These are phyloP conservation scores for Mythimna impura DNA, from an alignment of 2,888 invertebrate genomes.

Conservation along the genomic window DNA sequence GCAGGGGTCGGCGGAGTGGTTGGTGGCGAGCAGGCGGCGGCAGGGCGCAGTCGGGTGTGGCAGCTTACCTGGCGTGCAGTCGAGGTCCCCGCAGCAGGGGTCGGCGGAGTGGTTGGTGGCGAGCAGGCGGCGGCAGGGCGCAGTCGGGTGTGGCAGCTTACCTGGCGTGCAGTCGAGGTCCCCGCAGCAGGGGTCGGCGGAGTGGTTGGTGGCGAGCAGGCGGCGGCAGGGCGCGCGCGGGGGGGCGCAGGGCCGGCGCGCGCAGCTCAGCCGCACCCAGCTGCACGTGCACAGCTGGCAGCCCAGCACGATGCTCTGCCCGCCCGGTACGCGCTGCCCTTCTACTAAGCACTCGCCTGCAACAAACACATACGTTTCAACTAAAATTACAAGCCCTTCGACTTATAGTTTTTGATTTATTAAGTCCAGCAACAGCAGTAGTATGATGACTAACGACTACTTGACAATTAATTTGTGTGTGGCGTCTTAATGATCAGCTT, in stretches of 20 bases:
- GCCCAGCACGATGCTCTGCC: conserved; percentile 74
- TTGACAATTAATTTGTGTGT: no score
- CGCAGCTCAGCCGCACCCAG: conserved; percentile 80
- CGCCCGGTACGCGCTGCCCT: conserved; percentile 77
- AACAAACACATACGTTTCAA: neutral
- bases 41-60: no score
- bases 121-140: no score
- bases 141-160: no score
- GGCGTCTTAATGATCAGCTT: no score
- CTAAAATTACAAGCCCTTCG: neutral
- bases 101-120: no score
- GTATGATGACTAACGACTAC: no score
- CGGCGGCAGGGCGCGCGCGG: conserved; percentile 63
- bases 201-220: conserved; percentile 32
- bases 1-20: no score
- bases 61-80: no score
- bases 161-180: conserved; percentile 79
- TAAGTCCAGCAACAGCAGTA: no score
- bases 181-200: conserved; percentile 80
- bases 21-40: no score
- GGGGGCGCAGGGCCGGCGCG: conserved; percentile 75
- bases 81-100: no score
- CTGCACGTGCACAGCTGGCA: conserved; percentile 82
- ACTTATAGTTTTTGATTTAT: neutral
- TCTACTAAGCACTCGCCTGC: conserved; percentile 80